Evolutionary conservation across 1,140 invertebrate species (phyloP).

Genomic region (Drosophila baimaii): DNA sequence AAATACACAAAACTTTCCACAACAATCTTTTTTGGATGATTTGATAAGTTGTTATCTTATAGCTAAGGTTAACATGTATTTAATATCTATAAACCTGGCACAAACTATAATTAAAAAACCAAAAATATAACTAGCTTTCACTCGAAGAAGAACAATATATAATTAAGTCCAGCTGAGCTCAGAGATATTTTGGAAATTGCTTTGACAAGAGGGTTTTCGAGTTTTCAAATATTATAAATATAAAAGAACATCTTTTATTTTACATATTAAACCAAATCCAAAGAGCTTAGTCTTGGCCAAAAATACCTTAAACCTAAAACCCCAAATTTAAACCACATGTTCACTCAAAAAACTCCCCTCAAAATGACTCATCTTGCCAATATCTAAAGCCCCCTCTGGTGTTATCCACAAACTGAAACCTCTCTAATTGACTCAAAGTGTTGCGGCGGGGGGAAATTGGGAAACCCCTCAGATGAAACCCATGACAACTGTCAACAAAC

Average conservation of each 20-base stretch:
- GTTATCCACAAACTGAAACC: slow-evolving; percentile 1
- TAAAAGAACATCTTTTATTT: background rate
- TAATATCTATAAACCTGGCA: background rate
- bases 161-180: background rate
- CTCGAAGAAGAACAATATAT: background rate
- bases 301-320: background rate
- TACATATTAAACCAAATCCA: too few relatives aligned
- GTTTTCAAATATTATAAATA: background rate
- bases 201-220: background rate
- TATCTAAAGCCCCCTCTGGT: background rate
- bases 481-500: slow-evolving; percentile 31
- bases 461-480: slow-evolving; percentile 34
- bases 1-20: slow-evolving; percentile 11
- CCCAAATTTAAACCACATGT: background rate
- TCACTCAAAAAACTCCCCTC: background rate
- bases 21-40: background rate
- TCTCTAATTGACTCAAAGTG: slow-evolving; percentile 39
- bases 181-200: background rate
- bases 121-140: background rate
- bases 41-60: slow-evolving; percentile 3
- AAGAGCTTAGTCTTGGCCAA: background rate
- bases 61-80: background rate
- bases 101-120: background rate
- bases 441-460: slow-evolving; percentile 20
- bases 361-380: slow-evolving; percentile 7